phyloP scores from a whole-genome alignment of 2,113 vertebrate genomes.

The Pycnonotus jocosus region DNA sequence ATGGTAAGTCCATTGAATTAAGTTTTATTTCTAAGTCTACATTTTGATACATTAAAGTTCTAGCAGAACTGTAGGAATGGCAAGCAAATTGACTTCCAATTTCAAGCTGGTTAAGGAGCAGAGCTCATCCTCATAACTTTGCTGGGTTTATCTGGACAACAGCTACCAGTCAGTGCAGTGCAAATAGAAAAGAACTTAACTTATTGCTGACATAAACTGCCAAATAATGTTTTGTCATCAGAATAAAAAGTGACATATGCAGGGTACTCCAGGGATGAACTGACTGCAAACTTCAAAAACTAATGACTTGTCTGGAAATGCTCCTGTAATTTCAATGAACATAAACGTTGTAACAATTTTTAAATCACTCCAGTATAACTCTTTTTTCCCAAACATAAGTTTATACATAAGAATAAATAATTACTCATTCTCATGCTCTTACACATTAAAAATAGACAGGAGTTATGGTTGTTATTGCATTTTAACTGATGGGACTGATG shows the following conservation, averaged over 20 bases:
- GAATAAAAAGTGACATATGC: slow-evolving; percentile 13
- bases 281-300: not conserved
- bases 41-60: not conserved
- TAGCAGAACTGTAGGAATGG: not conserved
- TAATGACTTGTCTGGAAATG: not conserved
- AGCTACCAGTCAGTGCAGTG: not conserved
- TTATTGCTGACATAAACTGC: not conserved
- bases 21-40: not conserved
- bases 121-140: not conserved
- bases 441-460: not conserved
- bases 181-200: not conserved
- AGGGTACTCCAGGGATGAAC: not conserved
- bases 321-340: not conserved
- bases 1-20: not conserved
- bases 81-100: not conserved
- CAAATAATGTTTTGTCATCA: not conserved
- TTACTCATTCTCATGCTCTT: not conserved
- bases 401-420: not conserved
- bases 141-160: not conserved
- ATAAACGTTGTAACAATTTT: not conserved
- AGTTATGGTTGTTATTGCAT: not conserved
- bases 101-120: not conserved
- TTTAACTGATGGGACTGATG: not conserved
- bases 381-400: not conserved
- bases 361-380: not conserved